Base-by-base conservation (phyloP, 2,888 invertebrate genomes). In the Helicoverpa assulta region DNA sequence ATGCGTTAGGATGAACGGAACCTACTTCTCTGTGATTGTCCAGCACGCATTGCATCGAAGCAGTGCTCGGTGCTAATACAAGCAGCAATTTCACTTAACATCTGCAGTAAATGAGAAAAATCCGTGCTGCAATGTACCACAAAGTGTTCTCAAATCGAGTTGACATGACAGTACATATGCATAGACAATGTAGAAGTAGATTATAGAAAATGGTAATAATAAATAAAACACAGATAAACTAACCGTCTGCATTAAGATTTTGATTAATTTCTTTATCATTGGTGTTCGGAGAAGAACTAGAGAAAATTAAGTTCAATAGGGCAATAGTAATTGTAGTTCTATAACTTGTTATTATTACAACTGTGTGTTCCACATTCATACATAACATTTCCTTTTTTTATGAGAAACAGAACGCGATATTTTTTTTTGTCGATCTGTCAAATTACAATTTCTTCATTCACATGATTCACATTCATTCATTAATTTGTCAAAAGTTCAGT, bases 1-100 rank as follows among this genome's bases (percentile, higher is more conserved):
- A 87, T 88, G 83, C 86, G 92, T 93, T 95, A 94, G 82, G 92
- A 91, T 88, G 87, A 90, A 88, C 86, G 89, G 84, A 90, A 87
- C 86, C 88, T 90, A 86, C 85, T 91, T 82, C 90, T 90, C 78
- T 88, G 89, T 78, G 87, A 83, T 78, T 89, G 88, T 81, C 84
- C 86, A 83, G 85, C 85, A 88, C 88, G 85, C 95, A 95, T 94
- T 87, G 91, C 92, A 92, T 89, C 87, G 84, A 90, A 87, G 83
- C 85, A 84, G 82, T 83, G 85, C 76, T 86, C 87, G 80, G 83
- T 83, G 83, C 85, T 78, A 82, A 80, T 77, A 85, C 74, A 71
- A 85, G 72, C 69, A 70, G 78, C 82, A 86, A 90, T 89, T 87
- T 84, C 87, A 86, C 85, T 85, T 84, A 92, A 89, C 93, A 94